phyloP scores from a whole-genome alignment of 2,113 vertebrate species.

The Potamarius usumacintae region DNA sequence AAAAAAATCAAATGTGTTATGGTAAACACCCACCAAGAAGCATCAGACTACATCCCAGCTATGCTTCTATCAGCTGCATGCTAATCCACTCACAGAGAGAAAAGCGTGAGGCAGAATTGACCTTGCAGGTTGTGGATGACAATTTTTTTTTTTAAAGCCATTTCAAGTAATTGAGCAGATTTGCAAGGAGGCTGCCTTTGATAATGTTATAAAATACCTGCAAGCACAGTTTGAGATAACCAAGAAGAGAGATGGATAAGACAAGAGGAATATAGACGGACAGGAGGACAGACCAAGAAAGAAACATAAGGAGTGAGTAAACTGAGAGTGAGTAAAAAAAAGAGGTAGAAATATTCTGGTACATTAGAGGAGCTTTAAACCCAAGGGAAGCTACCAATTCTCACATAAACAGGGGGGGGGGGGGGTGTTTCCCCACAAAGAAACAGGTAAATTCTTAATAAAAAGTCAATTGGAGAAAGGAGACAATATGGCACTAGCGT shows the following conservation, averaged over 20 bases:
- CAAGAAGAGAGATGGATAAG: constrained; percentile 9
- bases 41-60: constrained; percentile 35
- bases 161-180: constrained; percentile 44
- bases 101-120: constrained; percentile 62
- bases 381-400: background rate
- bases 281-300: background rate
- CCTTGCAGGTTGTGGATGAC: constrained; percentile 59
- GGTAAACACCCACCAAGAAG: background rate
- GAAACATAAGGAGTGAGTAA: background rate
- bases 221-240: constrained; percentile 40
- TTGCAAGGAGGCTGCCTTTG: constrained; percentile 33
- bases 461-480: background rate
- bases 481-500: background rate
- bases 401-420: background rate
- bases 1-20: background rate
- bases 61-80: constrained; percentile 43
- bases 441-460: background rate
- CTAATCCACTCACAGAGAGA: constrained; percentile 63
- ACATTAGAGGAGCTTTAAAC: background rate
- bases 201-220: constrained; percentile 35
- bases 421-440: background rate
- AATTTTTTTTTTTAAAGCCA: constrained; percentile 62
- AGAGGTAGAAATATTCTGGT: constrained; percentile 15
- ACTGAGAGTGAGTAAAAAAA: constrained; percentile 3
- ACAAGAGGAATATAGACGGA: background rate